Evolutionary conservation across 2,888 invertebrate genomes (phyloP), one percentile per base, ranked within the genome.

Genomic region (Halictus ligatus): DNA sequence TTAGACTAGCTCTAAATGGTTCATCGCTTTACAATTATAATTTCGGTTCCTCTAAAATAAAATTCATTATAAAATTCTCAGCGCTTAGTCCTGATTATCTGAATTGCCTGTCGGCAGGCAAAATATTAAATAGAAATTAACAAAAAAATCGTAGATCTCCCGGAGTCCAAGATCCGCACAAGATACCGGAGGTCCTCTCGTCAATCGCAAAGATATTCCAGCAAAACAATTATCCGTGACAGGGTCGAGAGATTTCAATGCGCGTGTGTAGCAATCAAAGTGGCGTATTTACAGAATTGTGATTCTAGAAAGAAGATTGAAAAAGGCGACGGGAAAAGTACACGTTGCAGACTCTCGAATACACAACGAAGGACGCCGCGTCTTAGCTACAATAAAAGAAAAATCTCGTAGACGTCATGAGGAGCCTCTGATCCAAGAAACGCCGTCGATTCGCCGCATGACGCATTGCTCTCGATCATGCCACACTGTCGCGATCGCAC

Each of bases 321-420:
- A 74, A 60, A 50, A 58, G 7, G 35, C 35, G 21, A 54, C 21
- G 67, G 15, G 50, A 75, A 79, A 80, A 50, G 54, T 74, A 69
- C 43, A 40, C 40, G 50, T 43, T 50, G 35, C 4, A 29, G 18
- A 18, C 40, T 64, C 21, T 18, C 29, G 25, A 69, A 10, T 29
- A 46, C 25, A 13, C 43, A n/a, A 43, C 74, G 85, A 85, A 85
- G 77, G 77, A 82, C 71, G 35, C 21, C 43, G 64, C 12, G 35
- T n/a, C 35, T 8, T 40, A 25, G 21, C 3, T 54, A 10, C 18
- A 21, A 50, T 75, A 75, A 78, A 40, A 60, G 35, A 50, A 73
- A 75, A 43, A 80, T 69, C 21, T 29, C 40, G 8, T n/a, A 83
- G 64, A 81, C 69, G 21, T 86, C 69, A 46, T n/a, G 60, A 21